Base-by-base conservation (phyloP, 2,113 vertebrate genomes). In the Origma solitaria region DNA sequence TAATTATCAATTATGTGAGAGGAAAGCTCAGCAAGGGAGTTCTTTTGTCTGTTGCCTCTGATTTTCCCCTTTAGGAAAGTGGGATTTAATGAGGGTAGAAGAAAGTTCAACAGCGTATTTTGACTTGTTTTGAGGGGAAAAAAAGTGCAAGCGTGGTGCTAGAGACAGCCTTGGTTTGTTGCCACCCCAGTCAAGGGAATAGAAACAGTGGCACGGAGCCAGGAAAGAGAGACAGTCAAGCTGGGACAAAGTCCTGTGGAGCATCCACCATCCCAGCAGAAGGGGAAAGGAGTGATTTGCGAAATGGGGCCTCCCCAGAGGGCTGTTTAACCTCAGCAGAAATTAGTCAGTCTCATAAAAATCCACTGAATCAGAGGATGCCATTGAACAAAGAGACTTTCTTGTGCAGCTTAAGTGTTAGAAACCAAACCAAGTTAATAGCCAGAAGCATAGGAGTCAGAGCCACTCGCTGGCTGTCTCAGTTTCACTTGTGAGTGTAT, bases 331-430 rank as follows among this genome's bases (percentile, higher is more conserved):
- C 70, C 44, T 89, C 73, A 82, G 49, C 70, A 82, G 66, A 82
- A 95, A 90, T 90, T 76, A 94, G 87, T 66, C 86, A 78, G 65
- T 33, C 92, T 72, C 64, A 68, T 49, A 92, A 93, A 96, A 93
- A 56, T n/a, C 66, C 70, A 62, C 57, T 72, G 88, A 89, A 89
- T 85, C 84, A 88, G 65, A 60, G 76, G 76, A 84, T 68, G 73
- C 17, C 65, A 82, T 3, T 56, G 73, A 94, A 94, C 78, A 95
- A 92, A 89, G 73, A 35, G 65, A 85, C n/a, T 76, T 95, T 93
- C 65, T 95, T 82, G 73, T 72, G 61, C 82, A 69, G 78, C 25
- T 49, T 1, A 56, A 96, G 64, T 24, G 40, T 40, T 51, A 60
- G 35, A 82, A 87, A 75, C 61, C 27, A 68, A 87, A 71, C 53